Evolutionary conservation across 2,113 vertebrate species (phyloP).

Genomic region (Nothobranchius kuhntae): DNA sequence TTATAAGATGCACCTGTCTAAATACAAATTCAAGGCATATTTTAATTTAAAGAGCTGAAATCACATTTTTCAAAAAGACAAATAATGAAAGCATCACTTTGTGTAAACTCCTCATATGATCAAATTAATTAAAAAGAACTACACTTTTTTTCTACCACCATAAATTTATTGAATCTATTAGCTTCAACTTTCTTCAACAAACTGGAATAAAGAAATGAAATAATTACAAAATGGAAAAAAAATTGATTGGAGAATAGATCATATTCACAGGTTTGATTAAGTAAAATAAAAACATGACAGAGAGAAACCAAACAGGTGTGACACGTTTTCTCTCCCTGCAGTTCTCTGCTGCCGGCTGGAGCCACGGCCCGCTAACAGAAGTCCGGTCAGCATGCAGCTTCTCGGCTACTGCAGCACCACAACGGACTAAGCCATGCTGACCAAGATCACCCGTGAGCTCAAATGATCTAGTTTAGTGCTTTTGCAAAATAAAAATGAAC

Average conservation of each 20-base stretch:
- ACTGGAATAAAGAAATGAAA: constrained; percentile 78
- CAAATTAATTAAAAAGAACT: constrained; percentile 31
- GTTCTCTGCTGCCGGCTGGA: constrained; percentile 40
- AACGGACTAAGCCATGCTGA: constrained; percentile 27
- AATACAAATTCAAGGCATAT: no score
- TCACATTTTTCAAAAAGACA: no score
- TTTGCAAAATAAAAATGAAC: constrained; percentile 76
- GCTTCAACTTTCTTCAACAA: constrained; percentile 72
- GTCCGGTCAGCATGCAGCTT: constrained; percentile 30
- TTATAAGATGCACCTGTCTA: no score
- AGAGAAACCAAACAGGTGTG: constrained; percentile 41
- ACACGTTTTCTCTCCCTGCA: constrained; percentile 45
- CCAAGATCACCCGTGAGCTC: constrained; percentile 55
- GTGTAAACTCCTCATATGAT: no score
- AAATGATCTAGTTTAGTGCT: constrained; percentile 65
- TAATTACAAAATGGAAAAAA: constrained; percentile 79
- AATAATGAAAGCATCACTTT: background rate
- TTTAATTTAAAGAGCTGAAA: no score
- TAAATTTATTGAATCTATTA: constrained; percentile 81
- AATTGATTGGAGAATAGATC: constrained; percentile 71
- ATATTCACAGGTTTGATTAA: constrained; percentile 79
- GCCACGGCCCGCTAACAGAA: constrained; percentile 29
- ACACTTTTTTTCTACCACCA: constrained; percentile 73
- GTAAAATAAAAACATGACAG: constrained; percentile 48
- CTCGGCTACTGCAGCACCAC: constrained; percentile 23